Evolutionary conservation across 2,888 invertebrate genomes (phyloP).

Genomic region (Exephanes ischioxanthus): DNA sequence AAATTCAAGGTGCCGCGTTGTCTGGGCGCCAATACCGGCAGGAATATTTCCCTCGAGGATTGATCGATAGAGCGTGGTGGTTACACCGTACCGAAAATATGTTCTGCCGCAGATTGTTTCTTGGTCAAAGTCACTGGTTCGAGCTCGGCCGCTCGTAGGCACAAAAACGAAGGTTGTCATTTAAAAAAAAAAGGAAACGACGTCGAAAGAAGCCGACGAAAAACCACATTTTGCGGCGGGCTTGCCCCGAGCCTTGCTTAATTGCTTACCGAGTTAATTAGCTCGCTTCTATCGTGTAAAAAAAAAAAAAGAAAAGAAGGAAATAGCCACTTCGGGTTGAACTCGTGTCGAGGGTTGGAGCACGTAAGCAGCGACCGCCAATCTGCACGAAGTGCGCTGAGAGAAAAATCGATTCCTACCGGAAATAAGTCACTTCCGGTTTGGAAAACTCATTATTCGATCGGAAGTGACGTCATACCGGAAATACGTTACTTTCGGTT

Average conservation of each 20-base stretch:
- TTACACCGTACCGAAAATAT: background rate
- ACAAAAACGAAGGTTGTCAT: background rate
- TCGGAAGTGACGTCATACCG: too few species aligned
- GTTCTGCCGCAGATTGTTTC: background rate
- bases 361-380: background rate
- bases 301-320: slow-evolving; percentile 2
- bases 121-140: background rate
- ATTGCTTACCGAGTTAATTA: slow-evolving; percentile 32
- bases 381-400: background rate
- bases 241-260: slow-evolving; percentile 25
- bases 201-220: background rate
- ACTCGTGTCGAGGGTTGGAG: background rate
- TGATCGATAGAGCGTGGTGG: slow-evolving; percentile 30
- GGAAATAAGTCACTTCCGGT: background rate
- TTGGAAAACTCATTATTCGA: background rate
- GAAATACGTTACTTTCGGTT: too few species aligned
- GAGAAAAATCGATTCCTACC: background rate
- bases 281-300: slow-evolving; percentile 5
- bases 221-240: background rate
- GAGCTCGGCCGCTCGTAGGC: background rate
- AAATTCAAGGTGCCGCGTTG: slow-evolving; percentile 47
- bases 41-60: slow-evolving; percentile 22
- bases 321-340: background rate
- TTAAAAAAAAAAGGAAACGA: background rate
- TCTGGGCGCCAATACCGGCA: slow-evolving; percentile 49